Percentiles rank a stretch among this genome's conserved stretches.
Evolutionary conservation across 2,888 invertebrate genomes (phyloP).

Genomic region (Ochropleura leucogaster): DNA sequence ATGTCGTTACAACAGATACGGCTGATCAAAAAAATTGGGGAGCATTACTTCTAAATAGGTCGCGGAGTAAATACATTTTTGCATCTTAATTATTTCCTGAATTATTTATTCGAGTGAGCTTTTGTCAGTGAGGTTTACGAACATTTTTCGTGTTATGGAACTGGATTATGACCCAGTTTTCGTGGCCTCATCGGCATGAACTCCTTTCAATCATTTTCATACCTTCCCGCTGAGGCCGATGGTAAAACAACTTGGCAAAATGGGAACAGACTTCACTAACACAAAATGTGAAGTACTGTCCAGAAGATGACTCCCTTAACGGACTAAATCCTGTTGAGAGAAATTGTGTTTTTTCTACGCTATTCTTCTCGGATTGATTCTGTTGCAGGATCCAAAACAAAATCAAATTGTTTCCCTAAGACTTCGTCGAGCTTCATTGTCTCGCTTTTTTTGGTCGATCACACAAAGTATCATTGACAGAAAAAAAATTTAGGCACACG

Average conservation of each 20-base stretch:
- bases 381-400: too few species aligned
- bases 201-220: conserved; percentile 1
- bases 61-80: conserved; percentile 34
- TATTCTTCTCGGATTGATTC: too few species aligned
- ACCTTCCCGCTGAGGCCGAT: neutral
- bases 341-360: too few species aligned
- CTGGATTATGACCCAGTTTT: conserved; percentile 31
- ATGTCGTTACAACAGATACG: conserved; percentile 33
- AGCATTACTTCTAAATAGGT: conserved; percentile 40
- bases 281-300: neutral
- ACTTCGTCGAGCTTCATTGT: too few species aligned
- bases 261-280: neutral
- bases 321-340: neutral
- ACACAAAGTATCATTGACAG: too few species aligned
- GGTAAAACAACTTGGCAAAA: neutral
- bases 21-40: conserved; percentile 23
- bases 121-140: conserved; percentile 4
- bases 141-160: conserved; percentile 21
- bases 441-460: too few species aligned
- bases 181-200: conserved; percentile 15
- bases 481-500: too few species aligned
- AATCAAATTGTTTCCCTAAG: too few species aligned
- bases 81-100: conserved; percentile 46
- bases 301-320: neutral
- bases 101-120: conserved; percentile 19